phyloP scores from a whole-genome alignment of 2,113 vertebrate genomes.

The Haemorhous mexicanus region DNA sequence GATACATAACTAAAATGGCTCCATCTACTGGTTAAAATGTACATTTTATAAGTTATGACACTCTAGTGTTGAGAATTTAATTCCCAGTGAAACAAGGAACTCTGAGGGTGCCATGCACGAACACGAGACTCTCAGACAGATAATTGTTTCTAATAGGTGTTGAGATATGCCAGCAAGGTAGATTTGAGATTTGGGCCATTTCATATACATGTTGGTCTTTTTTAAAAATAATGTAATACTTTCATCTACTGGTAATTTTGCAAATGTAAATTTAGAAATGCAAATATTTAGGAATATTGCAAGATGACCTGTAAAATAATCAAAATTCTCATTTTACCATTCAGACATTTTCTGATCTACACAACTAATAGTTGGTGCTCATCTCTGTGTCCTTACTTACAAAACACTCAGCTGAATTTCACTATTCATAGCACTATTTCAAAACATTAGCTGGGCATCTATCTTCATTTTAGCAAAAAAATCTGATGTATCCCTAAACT shows the following conservation, averaged over 20 bases:
- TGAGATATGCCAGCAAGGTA: neutral
- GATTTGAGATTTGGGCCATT: neutral
- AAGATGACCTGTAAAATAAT: neutral
- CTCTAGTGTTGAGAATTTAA: neutral
- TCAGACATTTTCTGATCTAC: neutral
- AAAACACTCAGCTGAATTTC: neutral
- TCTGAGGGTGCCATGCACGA: neutral
- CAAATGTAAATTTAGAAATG: neutral
- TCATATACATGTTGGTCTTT: neutral
- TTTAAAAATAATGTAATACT: neutral
- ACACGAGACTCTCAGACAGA: neutral
- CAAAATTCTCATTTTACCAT: neutral
- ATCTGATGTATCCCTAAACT: neutral
- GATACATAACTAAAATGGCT: neutral
- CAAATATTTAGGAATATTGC: neutral
- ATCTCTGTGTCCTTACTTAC: neutral
- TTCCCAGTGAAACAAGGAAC: neutral
- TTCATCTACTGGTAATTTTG: neutral
- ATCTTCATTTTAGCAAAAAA: neutral
- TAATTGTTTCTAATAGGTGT: neutral
- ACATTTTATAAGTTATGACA: neutral
- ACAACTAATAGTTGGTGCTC: neutral
- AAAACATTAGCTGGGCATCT: neutral
- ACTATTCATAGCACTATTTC: neutral
- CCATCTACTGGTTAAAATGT: constrained; percentile 35